These are phyloP conservation scores for Heliconius nattereri DNA, from an alignment of 1,140 invertebrate species.

Conservation along the genomic window DNA sequence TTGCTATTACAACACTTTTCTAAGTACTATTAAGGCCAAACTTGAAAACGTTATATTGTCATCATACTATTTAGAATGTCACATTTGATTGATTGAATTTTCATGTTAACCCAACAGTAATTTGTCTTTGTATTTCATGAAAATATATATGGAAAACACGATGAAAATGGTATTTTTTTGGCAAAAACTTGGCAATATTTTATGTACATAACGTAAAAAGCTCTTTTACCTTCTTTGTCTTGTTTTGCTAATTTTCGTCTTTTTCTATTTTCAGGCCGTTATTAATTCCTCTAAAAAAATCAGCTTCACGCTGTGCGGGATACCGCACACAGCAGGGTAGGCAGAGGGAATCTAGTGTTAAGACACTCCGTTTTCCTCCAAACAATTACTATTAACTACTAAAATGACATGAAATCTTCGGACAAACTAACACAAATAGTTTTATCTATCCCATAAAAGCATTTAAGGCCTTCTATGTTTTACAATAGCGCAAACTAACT, in stretches of 20 bases:
- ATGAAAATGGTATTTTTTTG: neutral
- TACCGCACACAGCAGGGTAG: too few relatives aligned
- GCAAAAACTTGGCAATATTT: neutral
- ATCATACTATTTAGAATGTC: neutral
- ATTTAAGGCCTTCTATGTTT: neutral
- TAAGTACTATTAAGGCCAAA: neutral
- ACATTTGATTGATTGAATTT: neutral
- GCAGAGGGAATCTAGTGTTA: too few relatives aligned
- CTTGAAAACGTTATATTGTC: neutral
- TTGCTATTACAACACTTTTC: too few relatives aligned
- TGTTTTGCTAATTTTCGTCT: too few relatives aligned
- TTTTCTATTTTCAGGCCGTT: too few relatives aligned
- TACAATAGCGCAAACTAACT: neutral
- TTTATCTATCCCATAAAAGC: neutral
- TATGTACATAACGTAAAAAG: neutral
- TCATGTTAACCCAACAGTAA: neutral
- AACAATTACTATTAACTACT: too few relatives aligned
- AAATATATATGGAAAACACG: neutral
- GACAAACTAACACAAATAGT: neutral
- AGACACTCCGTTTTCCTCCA: too few relatives aligned
- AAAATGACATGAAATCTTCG: too few relatives aligned
- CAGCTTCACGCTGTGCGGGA: too few relatives aligned
- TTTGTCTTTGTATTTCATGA: neutral
- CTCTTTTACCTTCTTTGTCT: too few relatives aligned
- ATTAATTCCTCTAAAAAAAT: too few relatives aligned